Percentiles rank a stretch among this genome's conserved stretches.
Evolutionary conservation across 2,113 vertebrate species (phyloP).

Genomic region (Oenanthe melanoleuca): DNA sequence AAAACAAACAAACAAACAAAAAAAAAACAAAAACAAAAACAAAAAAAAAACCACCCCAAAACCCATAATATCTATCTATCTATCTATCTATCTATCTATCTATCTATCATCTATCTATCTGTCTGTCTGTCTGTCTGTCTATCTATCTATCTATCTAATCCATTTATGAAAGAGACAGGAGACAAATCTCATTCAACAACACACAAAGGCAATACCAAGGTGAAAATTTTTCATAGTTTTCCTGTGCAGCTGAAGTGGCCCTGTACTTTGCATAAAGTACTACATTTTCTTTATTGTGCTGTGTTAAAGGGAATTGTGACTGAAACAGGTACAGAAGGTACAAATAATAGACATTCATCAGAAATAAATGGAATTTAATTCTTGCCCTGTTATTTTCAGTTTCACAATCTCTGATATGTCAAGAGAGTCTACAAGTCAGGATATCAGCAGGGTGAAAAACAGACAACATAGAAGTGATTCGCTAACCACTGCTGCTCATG

Average conservation of each 20-base stretch:
- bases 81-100: too few species aligned
- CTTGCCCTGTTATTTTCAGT: neutral
- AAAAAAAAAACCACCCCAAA: too few species aligned
- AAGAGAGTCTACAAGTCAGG: neutral
- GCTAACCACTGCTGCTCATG: neutral
- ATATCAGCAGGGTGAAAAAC: neutral
- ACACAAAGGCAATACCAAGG: neutral
- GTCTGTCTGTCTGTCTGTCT: too few species aligned
- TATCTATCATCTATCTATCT: too few species aligned
- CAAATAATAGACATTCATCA: neutral
- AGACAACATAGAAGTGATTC: neutral
- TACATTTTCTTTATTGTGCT: neutral
- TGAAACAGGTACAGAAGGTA: neutral
- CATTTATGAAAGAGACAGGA: neutral
- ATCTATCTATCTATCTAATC: neutral
- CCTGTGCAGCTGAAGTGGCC: neutral
- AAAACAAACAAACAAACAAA: neutral
- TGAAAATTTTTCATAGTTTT: neutral
- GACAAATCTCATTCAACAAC: neutral
- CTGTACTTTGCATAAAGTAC: neutral
- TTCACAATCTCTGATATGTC: neutral
- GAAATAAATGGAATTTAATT: neutral
- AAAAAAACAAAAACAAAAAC: neutral
- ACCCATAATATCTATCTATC: too few species aligned
- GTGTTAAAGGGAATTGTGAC: neutral